Evolutionary conservation across 2,113 vertebrate genomes (phyloP), one percentile per base, ranked within the genome.

Genomic region (Gobiocypris rarus): DNA sequence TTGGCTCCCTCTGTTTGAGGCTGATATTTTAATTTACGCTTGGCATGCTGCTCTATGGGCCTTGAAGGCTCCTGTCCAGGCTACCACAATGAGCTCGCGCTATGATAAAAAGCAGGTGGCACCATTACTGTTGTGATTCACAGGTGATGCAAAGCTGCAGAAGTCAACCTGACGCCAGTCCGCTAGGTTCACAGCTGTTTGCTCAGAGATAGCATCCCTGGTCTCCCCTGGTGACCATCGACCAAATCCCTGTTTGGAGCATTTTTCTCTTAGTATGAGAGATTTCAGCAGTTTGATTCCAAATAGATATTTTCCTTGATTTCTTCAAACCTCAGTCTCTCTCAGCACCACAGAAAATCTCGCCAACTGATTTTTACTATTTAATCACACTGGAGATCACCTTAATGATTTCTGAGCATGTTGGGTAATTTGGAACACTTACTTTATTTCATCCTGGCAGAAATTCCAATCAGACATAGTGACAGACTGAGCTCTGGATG

Each of bases 11-110:
- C 87, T 80, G 89, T 90, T 90, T 88, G 84, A 91, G 84, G 75
- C 88, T 89, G 87, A 92, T 91, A 89, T 91, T 92, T 89, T 90
- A 89, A 93, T 91, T 91, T 84, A 83, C 52, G 58, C 85, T 73
- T 88, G 70, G 84, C 83, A 4, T 80, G 87, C 52, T 83, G 83
- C 85, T 89, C 86, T 75, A 83, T 75, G 86, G 85, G 86, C 81
- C 89, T 84, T 76, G 24, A 87, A 90, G 70, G 69, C 13, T 74
- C 74, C 1, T 48, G 7, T 38, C 28, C 78, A 54, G 83, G 70
- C 69, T 70, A 52, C 54, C 82, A 88, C 80, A 85, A 86, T 85
- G 58, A 84, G 88, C 31, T 63, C 75, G 69, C 56, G 28, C 75
- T 52, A 75, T 48, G 82, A 82, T 82, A 85, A 75, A 85, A 83